Percentiles rank a stretch among this genome's conserved stretches.
These are phyloP conservation scores for Dusona sp. DNA, from an alignment of 2,888 invertebrate species.

Conservation along the genomic window DNA sequence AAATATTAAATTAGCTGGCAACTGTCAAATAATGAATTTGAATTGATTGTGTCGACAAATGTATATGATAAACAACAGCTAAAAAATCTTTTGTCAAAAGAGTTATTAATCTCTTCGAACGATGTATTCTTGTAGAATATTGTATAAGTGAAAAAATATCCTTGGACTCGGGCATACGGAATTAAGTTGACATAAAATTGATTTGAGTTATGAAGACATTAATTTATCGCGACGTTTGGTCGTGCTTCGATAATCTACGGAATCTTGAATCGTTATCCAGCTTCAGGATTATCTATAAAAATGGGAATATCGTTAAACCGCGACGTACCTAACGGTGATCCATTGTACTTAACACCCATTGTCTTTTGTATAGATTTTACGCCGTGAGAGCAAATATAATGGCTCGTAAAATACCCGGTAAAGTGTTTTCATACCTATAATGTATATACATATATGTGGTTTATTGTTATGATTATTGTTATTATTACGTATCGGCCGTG, in stretches of 20 bases:
- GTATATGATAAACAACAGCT: neutral
- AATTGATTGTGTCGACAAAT: neutral
- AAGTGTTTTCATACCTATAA: conserved; percentile 50
- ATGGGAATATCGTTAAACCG: conserved; percentile 45
- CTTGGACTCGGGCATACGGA: neutral
- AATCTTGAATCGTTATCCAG: conserved; percentile 42
- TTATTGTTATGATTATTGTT: conserved; percentile 40
- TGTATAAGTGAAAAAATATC: neutral
- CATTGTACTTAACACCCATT: conserved; percentile 67
- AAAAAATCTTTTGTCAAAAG: neutral
- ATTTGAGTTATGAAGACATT: conserved; percentile 12
- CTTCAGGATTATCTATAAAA: conserved; percentile 31
- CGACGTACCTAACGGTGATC: conserved; percentile 57
- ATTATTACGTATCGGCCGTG: conserved; percentile 18
- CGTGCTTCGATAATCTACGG: conserved; percentile 43
- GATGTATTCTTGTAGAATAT: neutral
- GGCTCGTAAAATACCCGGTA: conserved; percentile 64
- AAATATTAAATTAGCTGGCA: neutral
- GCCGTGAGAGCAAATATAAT: conserved; percentile 67
- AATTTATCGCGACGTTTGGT: conserved; percentile 29
- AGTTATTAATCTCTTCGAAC: too few species aligned
- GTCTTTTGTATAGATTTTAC: conserved; percentile 61
- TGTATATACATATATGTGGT: conserved; percentile 28
- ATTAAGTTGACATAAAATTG: neutral
- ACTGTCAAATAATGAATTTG: neutral